These are phyloP conservation scores for Heterodera schachtii DNA, from an alignment of 1,140 invertebrate species.

Conservation along the genomic window DNA sequence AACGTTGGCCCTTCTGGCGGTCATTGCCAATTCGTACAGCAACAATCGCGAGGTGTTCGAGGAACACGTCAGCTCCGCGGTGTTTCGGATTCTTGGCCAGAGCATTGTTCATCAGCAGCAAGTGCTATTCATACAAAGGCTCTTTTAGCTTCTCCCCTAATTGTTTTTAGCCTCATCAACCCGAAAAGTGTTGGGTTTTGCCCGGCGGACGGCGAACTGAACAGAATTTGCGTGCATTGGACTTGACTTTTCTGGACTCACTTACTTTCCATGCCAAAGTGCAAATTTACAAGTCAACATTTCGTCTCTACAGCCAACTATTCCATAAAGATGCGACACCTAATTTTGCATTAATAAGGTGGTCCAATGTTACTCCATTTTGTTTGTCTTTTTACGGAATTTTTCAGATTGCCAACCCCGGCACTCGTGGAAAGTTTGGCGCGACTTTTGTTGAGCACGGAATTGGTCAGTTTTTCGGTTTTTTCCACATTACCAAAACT, in stretches of 20 bases:
- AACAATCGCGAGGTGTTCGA: conserved; percentile 46
- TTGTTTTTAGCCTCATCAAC: conserved; percentile 3
- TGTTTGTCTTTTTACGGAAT: background rate
- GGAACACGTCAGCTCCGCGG: conserved; percentile 33
- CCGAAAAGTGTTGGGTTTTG: conserved; percentile 23
- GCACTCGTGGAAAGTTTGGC: conserved; percentile 32
- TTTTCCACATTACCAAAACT: background rate
- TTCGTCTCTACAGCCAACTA: background rate
- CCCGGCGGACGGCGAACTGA: conserved; percentile 45
- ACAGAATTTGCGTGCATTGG: conserved; percentile 32
- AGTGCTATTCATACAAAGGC: background rate
- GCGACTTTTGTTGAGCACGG: conserved; percentile 33
- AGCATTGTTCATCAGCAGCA: conserved; percentile 1
- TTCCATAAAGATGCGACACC: background rate
- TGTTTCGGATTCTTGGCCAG: conserved; percentile 42
- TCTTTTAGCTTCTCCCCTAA: background rate
- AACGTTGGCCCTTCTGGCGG: conserved; percentile 39
- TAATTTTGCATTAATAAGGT: background rate
- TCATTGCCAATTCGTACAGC: conserved; percentile 54
- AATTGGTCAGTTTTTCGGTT: conserved; percentile 12
- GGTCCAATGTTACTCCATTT: background rate
- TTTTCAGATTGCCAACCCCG: conserved; percentile 27
- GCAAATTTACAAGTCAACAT: conserved; percentile 29
- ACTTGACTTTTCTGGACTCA: conserved; percentile 47
- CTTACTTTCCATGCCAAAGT: conserved; percentile 51